These are phyloP conservation scores for Morelia viridis DNA, from an alignment of 2,797 vertebrate genomes.

Conservation along the genomic window DNA sequence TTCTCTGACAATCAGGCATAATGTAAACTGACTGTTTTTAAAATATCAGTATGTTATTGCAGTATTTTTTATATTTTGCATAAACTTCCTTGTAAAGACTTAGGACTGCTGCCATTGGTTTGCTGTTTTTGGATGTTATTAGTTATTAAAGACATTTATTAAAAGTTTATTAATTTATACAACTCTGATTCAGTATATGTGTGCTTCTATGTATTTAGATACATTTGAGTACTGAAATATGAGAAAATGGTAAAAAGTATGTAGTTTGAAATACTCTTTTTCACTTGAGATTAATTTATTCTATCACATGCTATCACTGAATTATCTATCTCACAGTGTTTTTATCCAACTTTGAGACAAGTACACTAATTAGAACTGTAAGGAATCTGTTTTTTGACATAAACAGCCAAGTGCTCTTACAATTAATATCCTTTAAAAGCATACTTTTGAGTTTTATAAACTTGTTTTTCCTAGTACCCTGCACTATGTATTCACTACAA, in stretches of 20 bases:
- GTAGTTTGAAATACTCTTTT: background rate
- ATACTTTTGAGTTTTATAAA: background rate
- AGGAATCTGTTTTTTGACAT: background rate
- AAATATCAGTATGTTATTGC: background rate
- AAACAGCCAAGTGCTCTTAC: background rate
- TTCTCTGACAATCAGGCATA: background rate
- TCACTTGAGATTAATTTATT: background rate
- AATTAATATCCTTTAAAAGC: background rate
- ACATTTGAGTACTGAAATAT: background rate
- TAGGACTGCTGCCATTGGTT: background rate
- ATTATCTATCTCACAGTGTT: background rate
- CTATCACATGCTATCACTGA: background rate
- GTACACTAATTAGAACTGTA: background rate
- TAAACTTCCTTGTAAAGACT: background rate
- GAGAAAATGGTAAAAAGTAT: background rate
- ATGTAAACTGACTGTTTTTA: background rate
- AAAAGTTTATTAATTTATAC: background rate
- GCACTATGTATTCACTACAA: background rate
- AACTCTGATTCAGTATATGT: background rate
- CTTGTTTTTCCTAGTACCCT: background rate
- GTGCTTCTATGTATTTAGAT: background rate
- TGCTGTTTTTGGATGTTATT: slow-evolving; percentile 10
- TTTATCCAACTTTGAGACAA: background rate
- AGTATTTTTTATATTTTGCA: background rate
- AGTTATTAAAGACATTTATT: background rate